phyloP scores from a whole-genome alignment of 2,113 vertebrate species.

The Dolichallabes microphthalmus region DNA sequence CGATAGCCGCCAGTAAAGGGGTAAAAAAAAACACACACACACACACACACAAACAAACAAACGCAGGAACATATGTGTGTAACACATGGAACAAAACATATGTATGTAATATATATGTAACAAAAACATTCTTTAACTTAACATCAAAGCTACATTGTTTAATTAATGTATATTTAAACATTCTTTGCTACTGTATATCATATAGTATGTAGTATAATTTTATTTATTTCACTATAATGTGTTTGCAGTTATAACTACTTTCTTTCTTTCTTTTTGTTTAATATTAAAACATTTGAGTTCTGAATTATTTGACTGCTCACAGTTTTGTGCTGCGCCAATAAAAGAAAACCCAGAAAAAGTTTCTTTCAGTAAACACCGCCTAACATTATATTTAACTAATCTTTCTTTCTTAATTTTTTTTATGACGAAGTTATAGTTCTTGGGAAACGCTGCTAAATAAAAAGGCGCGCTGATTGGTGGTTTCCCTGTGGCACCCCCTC shows the following conservation, averaged over 20 bases:
- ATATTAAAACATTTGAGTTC: background rate
- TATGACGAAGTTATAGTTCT: background rate
- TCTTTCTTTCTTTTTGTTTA: background rate
- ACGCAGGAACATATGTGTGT: background rate
- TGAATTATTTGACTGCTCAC: background rate
- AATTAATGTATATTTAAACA: background rate
- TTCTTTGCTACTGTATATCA: too few relatives aligned
- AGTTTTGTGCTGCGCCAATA: background rate
- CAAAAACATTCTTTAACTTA: background rate
- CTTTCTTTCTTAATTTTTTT: background rate
- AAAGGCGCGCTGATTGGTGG: background rate
- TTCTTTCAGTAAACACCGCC: background rate
- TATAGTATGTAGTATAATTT: too few relatives aligned
- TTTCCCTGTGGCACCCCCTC: constrained; percentile 26
- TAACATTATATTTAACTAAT: background rate
- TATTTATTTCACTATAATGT: background rate
- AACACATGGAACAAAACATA: too few relatives aligned
- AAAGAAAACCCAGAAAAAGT: background rate
- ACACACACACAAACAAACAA: too few relatives aligned
- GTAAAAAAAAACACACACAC: too few relatives aligned
- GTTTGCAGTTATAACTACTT: background rate
- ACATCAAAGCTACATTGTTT: background rate
- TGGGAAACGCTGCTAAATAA: background rate
- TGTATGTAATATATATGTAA: too few relatives aligned
- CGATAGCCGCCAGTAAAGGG: background rate